Conservation (phyloP, 2,797 vertebrate genomes). For the Rhinichthys osculus region DNA sequence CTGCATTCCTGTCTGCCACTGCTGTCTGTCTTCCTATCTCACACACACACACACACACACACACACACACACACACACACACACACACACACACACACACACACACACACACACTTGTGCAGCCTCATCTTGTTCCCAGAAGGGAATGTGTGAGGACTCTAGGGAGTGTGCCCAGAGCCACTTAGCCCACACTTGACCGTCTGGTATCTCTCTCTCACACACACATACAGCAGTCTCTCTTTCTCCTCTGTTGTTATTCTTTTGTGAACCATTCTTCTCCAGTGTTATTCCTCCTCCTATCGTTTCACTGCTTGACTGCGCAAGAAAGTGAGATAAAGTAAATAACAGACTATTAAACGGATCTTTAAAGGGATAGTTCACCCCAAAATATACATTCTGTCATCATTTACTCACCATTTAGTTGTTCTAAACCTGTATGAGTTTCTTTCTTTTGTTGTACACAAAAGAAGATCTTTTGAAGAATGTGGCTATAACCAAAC, state of each 20-base stretch:
- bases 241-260: conserved; percentile 14
- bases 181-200: conserved; percentile 61
- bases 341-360: conserved; percentile 41
- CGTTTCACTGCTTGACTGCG: not conserved
- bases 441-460: too few relatives aligned
- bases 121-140: conserved; percentile 27
- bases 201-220: conserved; percentile 58
- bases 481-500: too few relatives aligned
- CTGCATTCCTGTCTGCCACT: conserved; percentile 7
- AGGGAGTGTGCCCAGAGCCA: conserved; percentile 43
- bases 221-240: conserved; percentile 7
- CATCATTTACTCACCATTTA: not conserved
- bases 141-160: conserved; percentile 46
- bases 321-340: conserved; percentile 5
- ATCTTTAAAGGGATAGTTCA: conserved; percentile 49
- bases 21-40: conserved; percentile 20
- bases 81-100: conserved; percentile 32
- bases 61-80: conserved; percentile 30
- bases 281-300: conserved; percentile 2
- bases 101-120: conserved; percentile 1
- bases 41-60: conserved; percentile 24
- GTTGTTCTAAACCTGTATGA: not conserved
- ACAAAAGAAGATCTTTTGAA: too few relatives aligned
- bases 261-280: conserved; percentile 33
- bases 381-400: not conserved